Evolutionary conservation across 2,888 invertebrate genomes (phyloP), one percentile per base, ranked within the genome.

Genomic region (Calameuta pallipes): DNA sequence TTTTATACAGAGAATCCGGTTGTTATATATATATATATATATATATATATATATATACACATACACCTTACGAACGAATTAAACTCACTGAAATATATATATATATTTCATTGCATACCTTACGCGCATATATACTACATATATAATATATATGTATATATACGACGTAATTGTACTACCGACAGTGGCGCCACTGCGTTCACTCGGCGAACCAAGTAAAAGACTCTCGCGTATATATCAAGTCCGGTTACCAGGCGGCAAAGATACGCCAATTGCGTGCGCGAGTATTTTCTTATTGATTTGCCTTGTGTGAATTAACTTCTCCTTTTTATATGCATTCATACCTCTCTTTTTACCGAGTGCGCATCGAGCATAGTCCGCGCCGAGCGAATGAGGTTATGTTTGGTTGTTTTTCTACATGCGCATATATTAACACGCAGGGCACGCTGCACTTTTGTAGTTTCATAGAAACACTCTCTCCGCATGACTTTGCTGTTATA

Each of bases 1-100:
- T 81, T 81, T 77, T 34, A 15, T 37, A 36, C 11, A 11, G 12
- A 11, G 71, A 35, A 69, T 15, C 9, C 23, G 71, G 71, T 41
- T 56, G 15, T 71, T 78, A 37, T 11, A 41, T 1, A 56, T 36
- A 36, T 34, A 6, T 9, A 4, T 13, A 37, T 4, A 56, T 12
- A 36, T 34, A 9, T 9, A 4, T 13, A 41, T 78, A 37, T 11
- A 33, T 1, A 56, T 36, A 36, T 34, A 9, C 1, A 4, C 4
- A 41, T 23, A 74, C 41, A 11, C 1, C 75, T 41, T 36, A 31
- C 56, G 75, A 75, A 71, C n/a, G 23, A 75, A 37, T 37, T 15
- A 71, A 68, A 56, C 56, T 0, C 9, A 56, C 9, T 56, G 6
- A 23, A 23, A 56, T 15, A 56, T 56, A 56, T 23, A 23, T 56